phyloP scores from a whole-genome alignment of 2,888 invertebrate genomes.

The Acrobasis suavella region DNA sequence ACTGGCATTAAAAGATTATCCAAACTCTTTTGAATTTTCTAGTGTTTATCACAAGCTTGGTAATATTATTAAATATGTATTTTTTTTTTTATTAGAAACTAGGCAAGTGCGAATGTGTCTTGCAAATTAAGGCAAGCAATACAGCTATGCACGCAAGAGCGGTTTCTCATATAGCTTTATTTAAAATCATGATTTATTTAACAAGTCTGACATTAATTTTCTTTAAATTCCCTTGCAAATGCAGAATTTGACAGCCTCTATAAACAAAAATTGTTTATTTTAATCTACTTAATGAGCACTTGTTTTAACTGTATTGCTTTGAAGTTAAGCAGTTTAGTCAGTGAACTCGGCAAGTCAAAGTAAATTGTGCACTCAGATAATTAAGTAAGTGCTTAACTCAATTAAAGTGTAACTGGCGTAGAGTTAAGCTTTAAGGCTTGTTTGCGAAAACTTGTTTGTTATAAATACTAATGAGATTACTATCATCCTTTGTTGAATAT shows the following conservation, averaged over 20 bases:
- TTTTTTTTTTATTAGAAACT: no score
- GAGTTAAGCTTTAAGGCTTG: slow-evolving; percentile 36
- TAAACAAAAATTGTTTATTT: background rate
- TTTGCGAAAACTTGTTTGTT: slow-evolving; percentile 28
- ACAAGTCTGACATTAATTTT: background rate
- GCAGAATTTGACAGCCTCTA: background rate
- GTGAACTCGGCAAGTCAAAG: slow-evolving; percentile 44
- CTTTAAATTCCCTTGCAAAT: background rate
- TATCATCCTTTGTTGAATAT: background rate
- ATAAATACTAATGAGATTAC: slow-evolving; percentile 25
- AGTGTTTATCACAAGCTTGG: no score
- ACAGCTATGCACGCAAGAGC: no score
- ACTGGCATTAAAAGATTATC: no score
- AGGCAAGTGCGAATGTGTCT: no score
- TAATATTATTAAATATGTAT: no score
- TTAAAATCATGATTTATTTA: no score
- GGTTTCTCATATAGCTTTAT: no score
- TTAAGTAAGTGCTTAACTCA: slow-evolving; percentile 46
- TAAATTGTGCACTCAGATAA: slow-evolving; percentile 48
- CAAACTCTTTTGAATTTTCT: no score
- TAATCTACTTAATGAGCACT: background rate
- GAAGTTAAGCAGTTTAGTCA: slow-evolving; percentile 37
- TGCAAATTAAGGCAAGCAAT: no score
- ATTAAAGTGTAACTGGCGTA: slow-evolving; percentile 42
- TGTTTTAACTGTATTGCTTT: slow-evolving; percentile 39